These are phyloP conservation scores for Salticus scenicus DNA, from an alignment of 2,888 invertebrate genomes.

Conservation along the genomic window DNA sequence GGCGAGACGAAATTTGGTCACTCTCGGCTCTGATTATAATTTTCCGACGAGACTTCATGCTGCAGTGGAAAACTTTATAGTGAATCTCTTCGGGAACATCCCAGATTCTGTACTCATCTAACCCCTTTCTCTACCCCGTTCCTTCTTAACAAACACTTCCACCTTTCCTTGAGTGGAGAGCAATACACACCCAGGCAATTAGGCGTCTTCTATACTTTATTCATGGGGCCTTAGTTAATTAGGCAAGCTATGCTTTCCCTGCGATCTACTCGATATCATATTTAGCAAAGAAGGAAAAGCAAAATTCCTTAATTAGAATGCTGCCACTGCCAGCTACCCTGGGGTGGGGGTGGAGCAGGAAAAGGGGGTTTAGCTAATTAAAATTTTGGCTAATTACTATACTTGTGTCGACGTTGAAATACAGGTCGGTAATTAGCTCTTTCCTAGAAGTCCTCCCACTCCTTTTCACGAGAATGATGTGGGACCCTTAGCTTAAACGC, in stretches of 20 bases:
- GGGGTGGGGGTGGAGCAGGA: constrained; percentile 17
- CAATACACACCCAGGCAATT: constrained; percentile 51
- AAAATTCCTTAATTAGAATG: constrained; percentile 65
- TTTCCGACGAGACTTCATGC: not conserved
- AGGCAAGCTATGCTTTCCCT: constrained; percentile 51
- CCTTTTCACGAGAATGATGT: not conserved
- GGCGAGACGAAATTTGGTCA: not conserved
- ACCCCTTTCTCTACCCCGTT: not conserved
- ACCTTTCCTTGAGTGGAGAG: constrained; percentile 5
- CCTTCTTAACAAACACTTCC: constrained; percentile 12
- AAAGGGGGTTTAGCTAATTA: constrained; percentile 53
- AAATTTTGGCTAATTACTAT: constrained; percentile 67
- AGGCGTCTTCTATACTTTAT: constrained; percentile 67
- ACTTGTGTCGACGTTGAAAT: constrained; percentile 68
- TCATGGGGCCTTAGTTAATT: constrained; percentile 59
- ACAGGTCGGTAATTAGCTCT: constrained; percentile 67
- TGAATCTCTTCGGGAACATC: not conserved
- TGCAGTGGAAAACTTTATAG: not conserved
- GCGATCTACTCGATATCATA: constrained; percentile 62
- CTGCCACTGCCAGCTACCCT: constrained; percentile 47
- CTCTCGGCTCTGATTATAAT: not conserved
- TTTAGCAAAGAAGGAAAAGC: constrained; percentile 64
- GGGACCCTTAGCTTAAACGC: not conserved
- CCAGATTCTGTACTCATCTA: not conserved
- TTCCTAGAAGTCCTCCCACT: constrained; percentile 32